These are phyloP conservation scores for Apamea crenata DNA, from an alignment of 2,888 invertebrate genomes.

Conservation along the genomic window DNA sequence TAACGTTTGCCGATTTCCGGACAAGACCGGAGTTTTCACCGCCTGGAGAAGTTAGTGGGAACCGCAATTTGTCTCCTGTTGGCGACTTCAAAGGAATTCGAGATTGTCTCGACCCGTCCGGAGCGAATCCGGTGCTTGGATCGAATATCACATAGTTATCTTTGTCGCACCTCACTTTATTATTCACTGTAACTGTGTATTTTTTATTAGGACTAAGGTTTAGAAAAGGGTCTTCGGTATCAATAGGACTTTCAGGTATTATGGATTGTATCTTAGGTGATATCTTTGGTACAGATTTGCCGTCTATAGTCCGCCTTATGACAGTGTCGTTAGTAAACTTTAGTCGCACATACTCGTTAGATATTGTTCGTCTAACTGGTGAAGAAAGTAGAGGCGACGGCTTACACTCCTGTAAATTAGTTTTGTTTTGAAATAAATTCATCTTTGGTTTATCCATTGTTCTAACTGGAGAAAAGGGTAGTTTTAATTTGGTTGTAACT, in stretches of 20 bases:
- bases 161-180: conserved; percentile 89
- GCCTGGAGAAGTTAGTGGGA: conserved; percentile 81
- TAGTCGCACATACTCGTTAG: conserved; percentile 87
- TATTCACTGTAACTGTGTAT: conserved; percentile 88
- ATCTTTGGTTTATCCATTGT: conserved; percentile 87
- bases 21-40: conserved; percentile 79
- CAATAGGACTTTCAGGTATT: conserved; percentile 88
- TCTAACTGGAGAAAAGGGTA: conserved; percentile 85
- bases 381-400: conserved; percentile 83
- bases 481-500: conserved; percentile 81
- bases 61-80: conserved; percentile 80
- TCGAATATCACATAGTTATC: conserved; percentile 89
- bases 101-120: conserved; percentile 77
- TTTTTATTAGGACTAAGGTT: conserved; percentile 89
- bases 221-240: conserved; percentile 86
- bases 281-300: conserved; percentile 87
- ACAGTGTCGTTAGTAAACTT: conserved; percentile 87
- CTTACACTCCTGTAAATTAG: conserved; percentile 76
- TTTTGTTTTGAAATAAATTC: conserved; percentile 86
- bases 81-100: conserved; percentile 80
- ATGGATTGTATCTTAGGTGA: conserved; percentile 89
- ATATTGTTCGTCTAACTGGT: conserved; percentile 87
- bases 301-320: conserved; percentile 84
- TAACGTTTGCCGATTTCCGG: conserved; percentile 86
- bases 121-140: conserved; percentile 86